These are phyloP conservation scores for Agrilus biguttatus DNA, from an alignment of 2,888 invertebrate genomes.

Conservation along the genomic window DNA sequence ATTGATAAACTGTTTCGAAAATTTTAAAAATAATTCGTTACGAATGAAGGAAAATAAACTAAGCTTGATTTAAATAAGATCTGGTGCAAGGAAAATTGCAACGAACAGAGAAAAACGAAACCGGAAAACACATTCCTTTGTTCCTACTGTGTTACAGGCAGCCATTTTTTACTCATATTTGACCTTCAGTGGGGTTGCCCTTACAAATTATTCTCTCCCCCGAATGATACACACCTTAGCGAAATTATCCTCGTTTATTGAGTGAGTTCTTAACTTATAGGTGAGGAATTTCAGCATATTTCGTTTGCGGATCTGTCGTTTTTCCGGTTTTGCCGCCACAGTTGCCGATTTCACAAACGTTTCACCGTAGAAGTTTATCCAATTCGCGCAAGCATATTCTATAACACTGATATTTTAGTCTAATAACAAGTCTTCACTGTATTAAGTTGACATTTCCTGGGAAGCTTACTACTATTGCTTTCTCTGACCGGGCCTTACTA, in stretches of 20 bases:
- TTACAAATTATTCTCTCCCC: conserved; percentile 5
- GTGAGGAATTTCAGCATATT: conserved; percentile 79
- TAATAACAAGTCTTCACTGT: conserved; percentile 9
- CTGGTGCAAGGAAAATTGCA: background rate
- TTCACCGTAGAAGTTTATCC: conserved; percentile 6
- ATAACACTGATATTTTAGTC: conserved; percentile 3
- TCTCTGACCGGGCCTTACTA: conserved; percentile 27
- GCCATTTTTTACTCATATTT: conserved; percentile 45
- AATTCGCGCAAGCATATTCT: conserved; percentile 16
- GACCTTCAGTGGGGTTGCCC: conserved; percentile 34
- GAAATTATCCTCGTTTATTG: conserved; percentile 69
- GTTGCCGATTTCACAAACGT: conserved; percentile 19
- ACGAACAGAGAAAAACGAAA: conserved; percentile 8
- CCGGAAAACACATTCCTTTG: conserved; percentile 38
- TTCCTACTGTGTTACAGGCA: conserved; percentile 40
- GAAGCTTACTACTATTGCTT: conserved; percentile 12
- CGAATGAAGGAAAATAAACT: background rate
- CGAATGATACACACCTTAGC: conserved; percentile 48
- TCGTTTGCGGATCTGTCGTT: conserved; percentile 32
- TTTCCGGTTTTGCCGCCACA: conserved; percentile 32
- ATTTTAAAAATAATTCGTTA: background rate
- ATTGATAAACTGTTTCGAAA: conserved; percentile 1
- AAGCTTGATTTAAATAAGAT: conserved; percentile 3
- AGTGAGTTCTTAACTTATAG: conserved; percentile 73
- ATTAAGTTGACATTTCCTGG: conserved; percentile 18